Percentiles rank a stretch among this genome's conserved stretches.
Conservation (phyloP, 2,797 vertebrate species). For the Zalophus californianus region DNA sequence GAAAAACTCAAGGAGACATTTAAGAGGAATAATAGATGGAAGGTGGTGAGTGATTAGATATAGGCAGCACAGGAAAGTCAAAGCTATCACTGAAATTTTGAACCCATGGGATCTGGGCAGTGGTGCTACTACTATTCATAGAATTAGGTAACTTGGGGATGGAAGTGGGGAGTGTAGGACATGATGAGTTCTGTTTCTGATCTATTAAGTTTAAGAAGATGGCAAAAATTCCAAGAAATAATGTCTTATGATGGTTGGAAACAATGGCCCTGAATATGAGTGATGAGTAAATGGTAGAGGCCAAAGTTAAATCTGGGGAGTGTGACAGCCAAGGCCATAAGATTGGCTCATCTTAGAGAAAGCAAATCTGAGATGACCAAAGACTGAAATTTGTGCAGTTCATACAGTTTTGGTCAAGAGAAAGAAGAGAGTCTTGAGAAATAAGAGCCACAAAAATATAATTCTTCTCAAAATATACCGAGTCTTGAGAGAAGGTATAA, state of each 20-base stretch:
- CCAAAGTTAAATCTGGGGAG: background rate
- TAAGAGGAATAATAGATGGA: slow-evolving; percentile 28
- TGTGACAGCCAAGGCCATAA: background rate
- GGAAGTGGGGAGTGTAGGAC: background rate
- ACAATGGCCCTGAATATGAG: background rate
- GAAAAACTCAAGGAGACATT: background rate
- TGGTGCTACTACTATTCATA: background rate
- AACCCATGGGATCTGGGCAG: background rate
- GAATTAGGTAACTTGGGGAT: background rate
- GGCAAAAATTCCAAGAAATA: slow-evolving; percentile 45
- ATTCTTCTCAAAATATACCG: background rate
- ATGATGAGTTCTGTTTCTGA: background rate
- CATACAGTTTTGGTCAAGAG: background rate
- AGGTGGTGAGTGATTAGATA: background rate
- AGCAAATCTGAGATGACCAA: slow-evolving; percentile 27
- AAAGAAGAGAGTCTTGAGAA: background rate
- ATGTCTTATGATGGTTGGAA: background rate
- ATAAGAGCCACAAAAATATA: background rate
- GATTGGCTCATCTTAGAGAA: background rate
- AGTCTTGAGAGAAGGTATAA: background rate
- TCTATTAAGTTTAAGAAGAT: slow-evolving; percentile 5
- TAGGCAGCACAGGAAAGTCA: background rate
- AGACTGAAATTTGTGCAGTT: background rate
- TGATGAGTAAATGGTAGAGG: background rate
- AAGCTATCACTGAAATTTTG: slow-evolving; percentile 21